Evolutionary conservation across 2,797 vertebrate species (phyloP), one percentile per base, ranked within the genome.

Genomic region (Micromesistius poutassou): DNA sequence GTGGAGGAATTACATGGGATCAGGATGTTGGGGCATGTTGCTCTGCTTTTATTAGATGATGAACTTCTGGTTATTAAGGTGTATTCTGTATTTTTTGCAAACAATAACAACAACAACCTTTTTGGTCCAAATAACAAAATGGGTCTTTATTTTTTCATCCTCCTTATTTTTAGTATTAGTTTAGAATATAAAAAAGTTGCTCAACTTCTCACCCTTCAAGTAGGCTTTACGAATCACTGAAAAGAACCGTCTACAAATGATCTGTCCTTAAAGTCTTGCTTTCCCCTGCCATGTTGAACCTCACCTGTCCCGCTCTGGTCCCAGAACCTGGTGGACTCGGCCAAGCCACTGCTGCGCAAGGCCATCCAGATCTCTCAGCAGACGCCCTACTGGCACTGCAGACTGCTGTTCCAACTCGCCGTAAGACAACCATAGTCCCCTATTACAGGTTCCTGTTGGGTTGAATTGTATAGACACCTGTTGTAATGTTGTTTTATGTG

Each of bases 281-380:
- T 8, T 62, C 14, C 5, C 19, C 50, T 42, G 40, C 55, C 55
- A 5, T 42, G 13, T 16, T 42, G 40, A 13, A 16, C 40, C 40
- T 42, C 40, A 42, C 4, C 55, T 62, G n/a, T 10, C 28, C 77
- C 2, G 0, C 28, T 6, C 74, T 0, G 71, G 84, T 86, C 87
- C 71, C 90, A 99, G 98, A 99, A 99, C 89, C 94, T 97, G 5
- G 98, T 99, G 76, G 98, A 99, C 82, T 97, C 98, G 55, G 98
- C 98, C 28, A 99, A 99, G 76, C 98, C 98, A 0, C 92, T 99
- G 70, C 88, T 99, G 72, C 95, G 98, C 14, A 99, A 99, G 87
- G 98, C 98, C 36, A 99, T 99, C 79, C 98, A 99, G 93, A 99
- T 99, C 76, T 99, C 98, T 0, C 98, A 99, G 88, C 98, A 99